Evolutionary conservation across 2,888 invertebrate genomes (phyloP).

Genomic region (Epirrhoe tristata): DNA sequence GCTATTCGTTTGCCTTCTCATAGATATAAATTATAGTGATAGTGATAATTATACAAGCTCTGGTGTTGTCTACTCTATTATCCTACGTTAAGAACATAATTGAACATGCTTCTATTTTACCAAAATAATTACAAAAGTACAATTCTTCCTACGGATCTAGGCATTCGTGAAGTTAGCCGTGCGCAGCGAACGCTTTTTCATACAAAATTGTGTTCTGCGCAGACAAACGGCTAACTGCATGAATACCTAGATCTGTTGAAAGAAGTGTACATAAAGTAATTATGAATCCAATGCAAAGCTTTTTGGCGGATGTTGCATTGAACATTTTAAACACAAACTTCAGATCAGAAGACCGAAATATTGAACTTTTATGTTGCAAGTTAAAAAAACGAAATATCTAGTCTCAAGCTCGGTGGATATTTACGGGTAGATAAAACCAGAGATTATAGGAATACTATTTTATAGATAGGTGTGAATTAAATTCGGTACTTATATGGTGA

Average conservation of each 20-base stretch:
- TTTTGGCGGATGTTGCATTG: too few species aligned
- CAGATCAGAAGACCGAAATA: too few species aligned
- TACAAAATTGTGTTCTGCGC: too few species aligned
- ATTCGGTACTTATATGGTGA: slow-evolving; percentile 26
- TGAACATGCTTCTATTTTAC: background rate
- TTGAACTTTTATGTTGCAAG: too few species aligned
- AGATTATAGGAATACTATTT: slow-evolving; percentile 24
- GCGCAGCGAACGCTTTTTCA: too few species aligned
- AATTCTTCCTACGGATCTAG: too few species aligned
- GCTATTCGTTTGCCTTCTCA: slow-evolving; percentile 46
- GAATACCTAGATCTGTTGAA: too few species aligned
- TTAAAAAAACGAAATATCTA: background rate
- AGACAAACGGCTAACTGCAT: too few species aligned
- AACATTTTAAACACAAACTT: background rate
- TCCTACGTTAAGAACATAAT: background rate
- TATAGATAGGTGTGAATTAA: slow-evolving; percentile 30
- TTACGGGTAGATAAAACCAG: slow-evolving; percentile 24
- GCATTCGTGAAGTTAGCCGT: too few species aligned
- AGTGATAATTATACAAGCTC: slow-evolving; percentile 10
- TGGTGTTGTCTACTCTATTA: slow-evolving; percentile 25
- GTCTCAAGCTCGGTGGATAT: background rate
- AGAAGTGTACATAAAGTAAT: too few species aligned
- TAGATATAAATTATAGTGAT: slow-evolving; percentile 41
- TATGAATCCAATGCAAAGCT: too few species aligned
- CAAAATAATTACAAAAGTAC: background rate